A percentile compares a stretch with the other conserved stretches of the same genome.
phyloP scores from a whole-genome alignment of 2,888 invertebrate genomes.

The Mythimna loreyi region DNA sequence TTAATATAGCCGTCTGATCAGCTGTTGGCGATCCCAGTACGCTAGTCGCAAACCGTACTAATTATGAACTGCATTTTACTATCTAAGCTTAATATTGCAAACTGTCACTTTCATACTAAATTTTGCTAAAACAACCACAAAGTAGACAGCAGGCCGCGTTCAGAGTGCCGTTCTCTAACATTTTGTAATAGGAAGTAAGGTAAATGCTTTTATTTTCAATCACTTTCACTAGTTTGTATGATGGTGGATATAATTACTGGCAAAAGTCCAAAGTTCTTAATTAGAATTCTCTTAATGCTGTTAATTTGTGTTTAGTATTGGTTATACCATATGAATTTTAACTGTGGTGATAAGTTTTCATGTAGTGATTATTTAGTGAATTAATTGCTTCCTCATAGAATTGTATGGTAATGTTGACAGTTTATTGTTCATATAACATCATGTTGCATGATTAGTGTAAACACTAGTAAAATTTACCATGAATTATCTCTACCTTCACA shows the following conservation, averaged over 20 bases:
- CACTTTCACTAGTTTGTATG: constrained; percentile 72
- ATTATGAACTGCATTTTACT: constrained; percentile 67
- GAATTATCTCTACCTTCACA: background rate
- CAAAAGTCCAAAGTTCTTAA: constrained; percentile 82
- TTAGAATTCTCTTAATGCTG: constrained; percentile 79
- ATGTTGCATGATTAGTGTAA: background rate
- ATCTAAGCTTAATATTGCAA: constrained; percentile 50
- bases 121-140: constrained; percentile 41
- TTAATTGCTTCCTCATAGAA: background rate
- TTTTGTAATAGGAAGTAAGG: constrained; percentile 69
- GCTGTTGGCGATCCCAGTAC: constrained; percentile 84
- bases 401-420: background rate
- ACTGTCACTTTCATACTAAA: constrained; percentile 63
- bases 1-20: constrained; percentile 89
- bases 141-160: constrained; percentile 33
- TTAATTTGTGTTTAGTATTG: constrained; percentile 69
- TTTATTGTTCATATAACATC: constrained; percentile 16
- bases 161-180: constrained; percentile 48
- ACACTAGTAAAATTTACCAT: background rate
- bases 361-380: constrained; percentile 23
- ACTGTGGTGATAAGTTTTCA: constrained; percentile 32
- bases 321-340: constrained; percentile 44
- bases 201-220: constrained; percentile 68
- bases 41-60: constrained; percentile 73
- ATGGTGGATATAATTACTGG: constrained; percentile 76